phyloP scores from a whole-genome alignment of 2,113 vertebrate genomes.

The Bubo scandiacus region DNA sequence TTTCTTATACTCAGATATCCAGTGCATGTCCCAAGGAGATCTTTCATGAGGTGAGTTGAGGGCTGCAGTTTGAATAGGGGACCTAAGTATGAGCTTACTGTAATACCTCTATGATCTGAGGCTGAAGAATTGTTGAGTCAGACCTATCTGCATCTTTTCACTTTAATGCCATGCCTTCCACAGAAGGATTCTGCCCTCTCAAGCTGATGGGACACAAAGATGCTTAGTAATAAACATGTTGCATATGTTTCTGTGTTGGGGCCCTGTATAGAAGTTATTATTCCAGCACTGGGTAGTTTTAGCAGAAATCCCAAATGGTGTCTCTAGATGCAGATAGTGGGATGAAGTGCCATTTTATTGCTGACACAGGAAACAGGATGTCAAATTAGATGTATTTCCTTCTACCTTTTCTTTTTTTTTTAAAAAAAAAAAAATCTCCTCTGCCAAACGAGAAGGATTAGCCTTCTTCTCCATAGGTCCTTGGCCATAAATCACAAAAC shows the following conservation, averaged over 20 bases:
- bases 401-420: neutral
- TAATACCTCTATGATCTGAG: neutral
- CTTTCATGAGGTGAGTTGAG: neutral
- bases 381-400: neutral
- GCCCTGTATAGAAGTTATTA: neutral
- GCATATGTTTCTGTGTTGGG: neutral
- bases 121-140: neutral
- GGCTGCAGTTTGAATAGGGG: neutral
- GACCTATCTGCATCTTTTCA: neutral
- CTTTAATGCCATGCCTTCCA: neutral
- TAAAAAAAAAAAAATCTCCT: neutral
- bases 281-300: neutral
- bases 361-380: neutral
- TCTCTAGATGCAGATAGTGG: neutral
- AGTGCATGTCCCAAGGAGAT: neutral
- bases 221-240: neutral
- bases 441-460: neutral
- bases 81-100: neutral
- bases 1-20: neutral
- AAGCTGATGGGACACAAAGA: neutral
- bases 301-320: neutral
- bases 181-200: neutral
- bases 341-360: neutral
- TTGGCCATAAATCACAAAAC: neutral
- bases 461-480: neutral